These are phyloP conservation scores for Macquaria australasica DNA, from an alignment of 2,113 vertebrate genomes.

Conservation along the genomic window DNA sequence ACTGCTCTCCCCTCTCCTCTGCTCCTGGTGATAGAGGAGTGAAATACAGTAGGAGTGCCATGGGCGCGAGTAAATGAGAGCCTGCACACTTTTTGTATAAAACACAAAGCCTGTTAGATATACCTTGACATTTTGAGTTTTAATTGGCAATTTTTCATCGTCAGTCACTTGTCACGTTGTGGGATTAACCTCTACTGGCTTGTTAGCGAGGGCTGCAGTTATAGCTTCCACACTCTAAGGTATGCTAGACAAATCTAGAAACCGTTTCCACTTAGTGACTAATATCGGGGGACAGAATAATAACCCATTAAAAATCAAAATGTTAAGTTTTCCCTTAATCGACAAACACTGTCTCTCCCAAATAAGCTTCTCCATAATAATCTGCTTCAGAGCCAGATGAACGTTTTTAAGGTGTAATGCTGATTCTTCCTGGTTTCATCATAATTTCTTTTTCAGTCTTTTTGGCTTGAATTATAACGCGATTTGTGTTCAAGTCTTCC, in stretches of 20 bases:
- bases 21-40: conserved; percentile 24
- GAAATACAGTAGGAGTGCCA: conserved; percentile 23
- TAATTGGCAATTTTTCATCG: conserved; percentile 64
- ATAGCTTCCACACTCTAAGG: not conserved
- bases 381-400: conserved; percentile 32
- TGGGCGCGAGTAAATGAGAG: not conserved
- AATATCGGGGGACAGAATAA: conserved; percentile 29
- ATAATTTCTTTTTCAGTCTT: conserved; percentile 24
- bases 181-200: conserved; percentile 39
- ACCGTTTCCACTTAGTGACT: conserved; percentile 4
- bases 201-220: conserved; percentile 34
- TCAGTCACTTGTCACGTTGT: conserved; percentile 45
- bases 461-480: conserved; percentile 21
- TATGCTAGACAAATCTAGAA: conserved; percentile 26
- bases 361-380: conserved; percentile 40
- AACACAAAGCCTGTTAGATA: conserved; percentile 14
- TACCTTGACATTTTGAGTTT: conserved; percentile 55
- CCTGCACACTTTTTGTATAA: conserved; percentile 8
- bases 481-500: conserved; percentile 24
- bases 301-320: conserved; percentile 55
- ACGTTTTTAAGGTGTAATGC: conserved; percentile 24
- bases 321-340: conserved; percentile 29
- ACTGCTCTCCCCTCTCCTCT: conserved; percentile 24
- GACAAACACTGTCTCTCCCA: conserved; percentile 3
- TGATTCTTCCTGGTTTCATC: conserved; percentile 23